These are phyloP conservation scores for Aurelia sp. DNA, from an alignment of 30 jellyfish, hydroid and myxozoan genomes.

Conservation along the genomic window DNA sequence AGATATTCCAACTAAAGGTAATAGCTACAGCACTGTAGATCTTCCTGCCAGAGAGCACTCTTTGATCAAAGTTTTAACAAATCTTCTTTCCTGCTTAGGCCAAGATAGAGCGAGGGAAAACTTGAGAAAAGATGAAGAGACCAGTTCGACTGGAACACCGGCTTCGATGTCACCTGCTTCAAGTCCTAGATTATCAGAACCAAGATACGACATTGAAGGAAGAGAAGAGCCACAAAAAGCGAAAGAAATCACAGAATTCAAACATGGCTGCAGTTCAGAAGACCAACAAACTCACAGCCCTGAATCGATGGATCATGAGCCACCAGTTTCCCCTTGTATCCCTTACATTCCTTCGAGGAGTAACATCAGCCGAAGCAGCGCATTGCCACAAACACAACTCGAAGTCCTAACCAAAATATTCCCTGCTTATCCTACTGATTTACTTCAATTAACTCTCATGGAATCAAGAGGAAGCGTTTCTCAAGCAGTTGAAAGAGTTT, in stretches of 20 bases:
- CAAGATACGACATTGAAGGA: neutral
- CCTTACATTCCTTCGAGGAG: conserved; percentile 47
- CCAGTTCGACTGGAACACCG: conserved; percentile 89
- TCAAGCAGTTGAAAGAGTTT: conserved; percentile 62
- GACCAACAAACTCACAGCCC: conserved; percentile 22
- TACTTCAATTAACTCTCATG: conserved; percentile 66
- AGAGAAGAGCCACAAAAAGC: neutral
- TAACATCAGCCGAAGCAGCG: conserved; percentile 3
- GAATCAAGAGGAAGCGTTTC: conserved; percentile 72
- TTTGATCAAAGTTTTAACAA: no score
- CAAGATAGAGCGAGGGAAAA: conserved; percentile 21
- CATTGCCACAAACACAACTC: conserved; percentile 56
- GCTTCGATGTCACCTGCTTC: conserved; percentile 75
- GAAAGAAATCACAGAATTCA: neutral
- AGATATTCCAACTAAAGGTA: no score
- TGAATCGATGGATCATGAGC: conserved; percentile 10
- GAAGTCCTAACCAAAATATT: conserved; percentile 51
- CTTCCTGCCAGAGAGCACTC: no score
- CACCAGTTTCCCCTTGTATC: conserved; percentile 41
- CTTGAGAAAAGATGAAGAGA: conserved; percentile 50
- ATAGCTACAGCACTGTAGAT: no score
- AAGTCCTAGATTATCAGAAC: conserved; percentile 18
- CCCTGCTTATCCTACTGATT: conserved; percentile 66
- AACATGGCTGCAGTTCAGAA: neutral
- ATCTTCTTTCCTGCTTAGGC: neutral